Percentiles rank a stretch among this genome's conserved stretches.
Conservation (phyloP, 2,888 invertebrate species). For the Odontocolon sp. region DNA sequence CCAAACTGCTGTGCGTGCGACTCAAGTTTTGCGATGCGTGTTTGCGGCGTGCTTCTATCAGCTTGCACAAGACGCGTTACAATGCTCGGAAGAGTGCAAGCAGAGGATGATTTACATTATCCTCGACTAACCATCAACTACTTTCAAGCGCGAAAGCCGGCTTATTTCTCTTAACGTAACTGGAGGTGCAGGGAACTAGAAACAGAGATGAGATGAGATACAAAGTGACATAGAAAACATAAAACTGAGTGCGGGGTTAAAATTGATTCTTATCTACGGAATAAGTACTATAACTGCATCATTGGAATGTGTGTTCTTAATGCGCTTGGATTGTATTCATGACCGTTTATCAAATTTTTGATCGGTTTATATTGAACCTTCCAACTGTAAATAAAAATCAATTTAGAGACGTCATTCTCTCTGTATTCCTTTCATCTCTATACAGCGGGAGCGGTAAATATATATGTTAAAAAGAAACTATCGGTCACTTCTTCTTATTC, state of each 20-base stretch:
- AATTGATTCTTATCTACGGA: not conserved
- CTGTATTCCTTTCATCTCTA: not conserved
- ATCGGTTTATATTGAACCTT: not conserved
- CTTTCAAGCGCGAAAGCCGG: constrained; percentile 54
- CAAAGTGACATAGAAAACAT: not conserved
- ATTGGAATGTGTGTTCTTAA: not conserved
- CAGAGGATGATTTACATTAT: constrained; percentile 75
- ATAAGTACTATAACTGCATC: not conserved
- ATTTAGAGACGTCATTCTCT: not conserved
- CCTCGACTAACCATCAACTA: constrained; percentile 70
- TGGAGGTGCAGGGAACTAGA: constrained; percentile 53
- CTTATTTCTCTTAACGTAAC: constrained; percentile 5
- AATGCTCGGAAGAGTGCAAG: constrained; percentile 68
- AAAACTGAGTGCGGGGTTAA: not conserved
- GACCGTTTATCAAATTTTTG: not conserved
- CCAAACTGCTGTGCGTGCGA: too few relatives aligned
- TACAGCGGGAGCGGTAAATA: not conserved
- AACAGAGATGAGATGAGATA: not conserved
- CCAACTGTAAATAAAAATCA: not conserved
- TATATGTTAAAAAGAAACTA: not conserved
- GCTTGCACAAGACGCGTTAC: constrained; percentile 63
- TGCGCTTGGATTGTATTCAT: not conserved
- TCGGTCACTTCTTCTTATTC: not conserved
- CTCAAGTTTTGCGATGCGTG: constrained; percentile 39
- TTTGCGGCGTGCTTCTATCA: constrained; percentile 44